A percentile compares a stretch with the other conserved stretches of the same genome.
Evolutionary conservation across 2,888 invertebrate genomes (phyloP).

Genomic region (Hermodice carunculata): DNA sequence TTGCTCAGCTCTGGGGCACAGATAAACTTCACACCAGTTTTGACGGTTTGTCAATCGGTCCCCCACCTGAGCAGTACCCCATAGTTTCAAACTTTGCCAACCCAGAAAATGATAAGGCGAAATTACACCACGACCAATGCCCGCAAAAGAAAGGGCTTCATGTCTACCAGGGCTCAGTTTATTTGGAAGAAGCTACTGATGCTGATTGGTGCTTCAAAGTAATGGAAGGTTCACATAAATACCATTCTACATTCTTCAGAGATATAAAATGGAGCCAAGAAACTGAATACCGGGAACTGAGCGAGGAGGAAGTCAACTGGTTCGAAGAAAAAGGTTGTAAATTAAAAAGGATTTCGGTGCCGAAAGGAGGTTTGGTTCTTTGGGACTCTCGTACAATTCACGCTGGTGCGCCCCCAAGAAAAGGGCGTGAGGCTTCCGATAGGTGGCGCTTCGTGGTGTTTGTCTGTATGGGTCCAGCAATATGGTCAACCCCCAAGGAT

Average conservation of each 20-base stretch:
- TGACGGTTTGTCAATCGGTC: no score
- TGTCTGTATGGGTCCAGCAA: slow-evolving; percentile 59
- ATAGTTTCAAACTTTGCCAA: no score
- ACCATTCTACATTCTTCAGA: slow-evolving; percentile 38
- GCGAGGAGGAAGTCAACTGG: slow-evolving; percentile 44
- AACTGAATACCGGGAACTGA: slow-evolving; percentile 39
- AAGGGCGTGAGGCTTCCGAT: slow-evolving; percentile 46
- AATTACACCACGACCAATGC: slow-evolving; percentile 55
- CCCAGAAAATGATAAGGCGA: not conserved
- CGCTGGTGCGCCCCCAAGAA: slow-evolving; percentile 53
- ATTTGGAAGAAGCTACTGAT: slow-evolving; percentile 46
- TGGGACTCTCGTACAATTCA: slow-evolving; percentile 63
- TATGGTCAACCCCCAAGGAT: slow-evolving; percentile 51
- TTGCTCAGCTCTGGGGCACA: no score
- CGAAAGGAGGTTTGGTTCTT: slow-evolving; percentile 58
- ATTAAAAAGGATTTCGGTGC: slow-evolving; percentile 49
- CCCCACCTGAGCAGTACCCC: no score
- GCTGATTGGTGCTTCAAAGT: slow-evolving; percentile 43
- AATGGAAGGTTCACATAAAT: slow-evolving; percentile 45
- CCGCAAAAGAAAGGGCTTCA: slow-evolving; percentile 52
- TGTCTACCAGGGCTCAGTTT: slow-evolving; percentile 54
- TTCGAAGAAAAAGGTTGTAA: slow-evolving; percentile 43
- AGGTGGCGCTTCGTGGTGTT: slow-evolving; percentile 58
- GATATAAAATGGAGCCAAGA: no score
- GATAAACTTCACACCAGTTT: no score